Conservation (phyloP, 2,888 invertebrate species). For the Apotomis capreana region DNA sequence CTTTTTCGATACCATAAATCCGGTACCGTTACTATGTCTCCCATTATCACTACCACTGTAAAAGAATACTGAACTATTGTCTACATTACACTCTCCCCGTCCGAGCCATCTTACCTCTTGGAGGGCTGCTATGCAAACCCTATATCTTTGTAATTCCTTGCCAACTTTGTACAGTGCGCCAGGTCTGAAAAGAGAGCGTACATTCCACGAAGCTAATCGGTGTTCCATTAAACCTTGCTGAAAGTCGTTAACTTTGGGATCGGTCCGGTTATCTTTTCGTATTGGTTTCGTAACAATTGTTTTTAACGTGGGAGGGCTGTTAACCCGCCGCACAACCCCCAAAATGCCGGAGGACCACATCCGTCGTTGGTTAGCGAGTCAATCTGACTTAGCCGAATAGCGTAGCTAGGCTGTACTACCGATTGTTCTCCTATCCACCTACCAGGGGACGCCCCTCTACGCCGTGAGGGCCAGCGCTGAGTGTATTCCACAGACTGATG, state of each 20-base stretch:
- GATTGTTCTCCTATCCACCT: too few species aligned
- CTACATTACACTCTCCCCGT: background rate
- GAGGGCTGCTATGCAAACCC: background rate
- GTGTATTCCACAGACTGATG: too few species aligned
- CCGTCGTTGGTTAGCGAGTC: too few species aligned
- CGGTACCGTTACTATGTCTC: background rate
- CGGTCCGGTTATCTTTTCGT: background rate
- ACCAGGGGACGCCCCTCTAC: too few species aligned
- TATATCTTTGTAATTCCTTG: background rate
- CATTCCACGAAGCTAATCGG: conserved; percentile 3
- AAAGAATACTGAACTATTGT: background rate
- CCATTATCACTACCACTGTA: background rate
- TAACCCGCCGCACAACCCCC: too few species aligned
- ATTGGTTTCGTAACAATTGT: background rate
- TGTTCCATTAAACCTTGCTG: background rate
- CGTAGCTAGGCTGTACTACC: too few species aligned
- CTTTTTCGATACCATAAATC: background rate
- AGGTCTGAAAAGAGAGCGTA: background rate
- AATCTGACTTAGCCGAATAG: too few species aligned
- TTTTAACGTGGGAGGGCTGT: background rate
- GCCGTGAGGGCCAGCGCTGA: too few species aligned
- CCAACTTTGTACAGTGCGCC: background rate
- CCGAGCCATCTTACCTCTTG: background rate
- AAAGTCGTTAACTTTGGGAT: background rate
- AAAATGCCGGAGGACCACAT: too few species aligned